Evolutionary conservation across 1,140 invertebrate genomes (phyloP).

Genomic region (Apolygus lucorum): DNA sequence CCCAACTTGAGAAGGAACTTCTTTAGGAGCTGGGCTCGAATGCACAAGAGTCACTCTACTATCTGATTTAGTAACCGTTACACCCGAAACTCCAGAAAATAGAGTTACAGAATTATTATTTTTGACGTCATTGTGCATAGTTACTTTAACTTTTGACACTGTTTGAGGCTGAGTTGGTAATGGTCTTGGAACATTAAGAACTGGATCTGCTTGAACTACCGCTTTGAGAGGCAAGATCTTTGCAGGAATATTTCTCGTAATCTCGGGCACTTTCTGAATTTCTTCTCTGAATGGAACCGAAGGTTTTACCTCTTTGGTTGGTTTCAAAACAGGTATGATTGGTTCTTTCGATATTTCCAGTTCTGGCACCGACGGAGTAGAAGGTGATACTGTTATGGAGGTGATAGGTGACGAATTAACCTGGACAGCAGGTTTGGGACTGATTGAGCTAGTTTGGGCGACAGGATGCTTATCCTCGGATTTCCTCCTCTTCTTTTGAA

Average conservation of each 20-base stretch:
- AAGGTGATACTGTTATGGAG: not conserved
- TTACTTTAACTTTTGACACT: too few species aligned
- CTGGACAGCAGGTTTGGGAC: not conserved
- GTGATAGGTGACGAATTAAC: not conserved
- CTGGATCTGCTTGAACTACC: too few species aligned
- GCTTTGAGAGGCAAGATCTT: too few species aligned
- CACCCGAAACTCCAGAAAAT: not conserved
- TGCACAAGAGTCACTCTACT: not conserved
- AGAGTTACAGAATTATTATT: not conserved
- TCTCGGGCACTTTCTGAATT: not conserved
- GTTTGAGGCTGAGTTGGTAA: too few species aligned
- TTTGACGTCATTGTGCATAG: too few species aligned
- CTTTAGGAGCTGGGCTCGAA: not conserved
- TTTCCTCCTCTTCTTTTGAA: not conserved
- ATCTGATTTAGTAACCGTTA: not conserved
- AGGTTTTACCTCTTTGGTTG: conserved; percentile 3
- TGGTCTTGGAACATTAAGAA: too few species aligned
- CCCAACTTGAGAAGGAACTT: not conserved
- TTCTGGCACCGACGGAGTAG: not conserved
- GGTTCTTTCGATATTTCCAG: not conserved
- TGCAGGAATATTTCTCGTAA: too few species aligned
- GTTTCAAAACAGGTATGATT: not conserved
- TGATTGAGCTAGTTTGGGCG: too few species aligned
- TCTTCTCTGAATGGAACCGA: not conserved
- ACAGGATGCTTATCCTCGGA: not conserved